A percentile compares a stretch with the other conserved stretches of the same genome.
Evolutionary conservation across 2,797 vertebrate species (phyloP).

Genomic region (Mus spretus): DNA sequence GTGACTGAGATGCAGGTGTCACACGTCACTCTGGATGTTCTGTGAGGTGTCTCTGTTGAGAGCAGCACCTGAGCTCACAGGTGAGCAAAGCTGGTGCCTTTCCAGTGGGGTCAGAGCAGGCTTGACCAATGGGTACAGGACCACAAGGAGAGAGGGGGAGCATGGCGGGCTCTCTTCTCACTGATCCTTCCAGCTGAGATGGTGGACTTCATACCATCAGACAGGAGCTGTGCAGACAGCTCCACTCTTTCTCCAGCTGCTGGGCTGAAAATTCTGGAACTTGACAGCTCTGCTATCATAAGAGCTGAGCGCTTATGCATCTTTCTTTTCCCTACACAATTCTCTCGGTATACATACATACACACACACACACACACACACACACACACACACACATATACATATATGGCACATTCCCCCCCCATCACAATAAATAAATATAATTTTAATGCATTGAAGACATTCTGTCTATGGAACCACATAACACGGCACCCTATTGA

Average conservation of each 20-base stretch:
- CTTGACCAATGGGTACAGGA: rapidly evolving
- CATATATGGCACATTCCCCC: not conserved
- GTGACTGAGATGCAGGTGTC: rapidly evolving
- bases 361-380: not conserved
- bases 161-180: not conserved
- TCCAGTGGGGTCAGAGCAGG: rapidly evolving
- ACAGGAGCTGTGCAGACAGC: rapidly evolving
- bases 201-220: rapidly evolving
- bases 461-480: not conserved
- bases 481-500: not conserved
- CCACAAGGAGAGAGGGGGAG: not conserved
- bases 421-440: not conserved
- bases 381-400: no score
- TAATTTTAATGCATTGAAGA: not conserved
- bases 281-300: rapidly evolving
- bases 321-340: not conserved
- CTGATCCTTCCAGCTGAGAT: not conserved
- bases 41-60: not conserved
- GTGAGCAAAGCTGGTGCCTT: not conserved
- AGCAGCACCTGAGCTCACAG: rapidly evolving
- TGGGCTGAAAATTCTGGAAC: rapidly evolving
- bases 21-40: not conserved
- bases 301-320: not conserved
- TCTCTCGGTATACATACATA: not conserved
- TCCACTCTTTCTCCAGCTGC: not conserved